A percentile compares a stretch with the other conserved stretches of the same genome.
These are phyloP conservation scores for Psittacara wagleri DNA, from an alignment of 2,113 vertebrate species.

Conservation along the genomic window DNA sequence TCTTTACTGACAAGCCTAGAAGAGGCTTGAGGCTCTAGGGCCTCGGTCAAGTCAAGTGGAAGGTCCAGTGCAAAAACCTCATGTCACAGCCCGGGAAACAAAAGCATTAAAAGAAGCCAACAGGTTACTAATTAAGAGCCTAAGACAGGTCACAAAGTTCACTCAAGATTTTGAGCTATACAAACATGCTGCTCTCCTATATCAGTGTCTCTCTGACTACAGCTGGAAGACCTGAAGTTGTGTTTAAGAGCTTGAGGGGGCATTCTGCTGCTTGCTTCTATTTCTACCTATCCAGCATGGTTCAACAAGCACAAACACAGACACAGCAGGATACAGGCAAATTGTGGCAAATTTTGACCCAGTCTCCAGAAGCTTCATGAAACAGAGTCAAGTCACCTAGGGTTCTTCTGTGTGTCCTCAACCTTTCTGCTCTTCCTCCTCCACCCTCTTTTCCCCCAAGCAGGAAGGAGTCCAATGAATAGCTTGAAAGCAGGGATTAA, in stretches of 20 bases:
- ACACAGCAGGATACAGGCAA: neutral
- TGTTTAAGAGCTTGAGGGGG: neutral
- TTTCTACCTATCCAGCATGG: neutral
- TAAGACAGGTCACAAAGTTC: neutral
- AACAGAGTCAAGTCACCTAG: neutral
- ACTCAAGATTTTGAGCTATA: neutral
- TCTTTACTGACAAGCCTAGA: neutral
- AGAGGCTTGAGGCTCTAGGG: neutral
- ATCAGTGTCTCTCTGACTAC: neutral
- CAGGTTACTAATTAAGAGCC: neutral
- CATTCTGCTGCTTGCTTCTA: neutral
- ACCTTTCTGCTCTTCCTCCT: neutral
- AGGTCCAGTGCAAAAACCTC: neutral
- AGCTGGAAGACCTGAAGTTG: neutral
- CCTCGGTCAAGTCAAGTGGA: neutral
- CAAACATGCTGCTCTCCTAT: neutral
- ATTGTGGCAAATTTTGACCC: neutral
- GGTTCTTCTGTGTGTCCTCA: neutral
- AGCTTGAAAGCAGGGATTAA: neutral
- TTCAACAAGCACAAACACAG: neutral
- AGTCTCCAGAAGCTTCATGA: neutral
- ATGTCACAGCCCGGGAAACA: neutral
- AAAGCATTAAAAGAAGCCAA: neutral
- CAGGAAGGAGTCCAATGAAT: neutral
- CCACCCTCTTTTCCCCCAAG: neutral